Percentiles rank a stretch among this genome's conserved stretches.
phyloP scores from a whole-genome alignment of 2,797 vertebrate species.

The Lacerta bilineata region DNA sequence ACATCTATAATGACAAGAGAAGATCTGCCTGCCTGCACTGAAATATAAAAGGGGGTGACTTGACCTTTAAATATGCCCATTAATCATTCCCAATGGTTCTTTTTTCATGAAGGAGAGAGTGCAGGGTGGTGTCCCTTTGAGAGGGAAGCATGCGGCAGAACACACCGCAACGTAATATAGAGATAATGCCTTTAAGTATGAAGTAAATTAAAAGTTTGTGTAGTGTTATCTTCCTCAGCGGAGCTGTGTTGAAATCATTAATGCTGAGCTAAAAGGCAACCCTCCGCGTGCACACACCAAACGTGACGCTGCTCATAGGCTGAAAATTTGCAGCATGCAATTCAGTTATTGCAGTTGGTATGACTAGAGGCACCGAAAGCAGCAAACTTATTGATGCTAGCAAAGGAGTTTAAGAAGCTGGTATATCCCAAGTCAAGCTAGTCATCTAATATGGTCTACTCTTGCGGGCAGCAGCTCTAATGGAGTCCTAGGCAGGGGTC shows the following conservation, averaged over 20 bases:
- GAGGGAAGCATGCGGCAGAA: background rate
- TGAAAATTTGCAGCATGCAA: background rate
- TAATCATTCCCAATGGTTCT: slow-evolving; percentile 1
- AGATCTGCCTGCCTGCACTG: background rate
- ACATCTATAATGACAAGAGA: slow-evolving; percentile 5
- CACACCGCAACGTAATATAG: background rate
- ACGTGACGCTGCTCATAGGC: background rate
- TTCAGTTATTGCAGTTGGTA: background rate
- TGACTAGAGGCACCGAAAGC: background rate
- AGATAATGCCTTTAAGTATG: background rate
- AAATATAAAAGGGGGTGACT: background rate
- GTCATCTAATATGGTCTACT: too few species aligned
- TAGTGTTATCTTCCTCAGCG: background rate
- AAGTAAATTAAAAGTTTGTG: background rate
- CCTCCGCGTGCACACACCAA: background rate
- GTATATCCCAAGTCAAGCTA: too few species aligned
- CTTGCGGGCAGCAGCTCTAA: too few species aligned
- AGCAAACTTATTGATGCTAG: background rate
- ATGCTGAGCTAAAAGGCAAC: background rate
- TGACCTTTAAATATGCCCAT: slow-evolving; percentile 44
- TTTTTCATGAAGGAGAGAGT: background rate
- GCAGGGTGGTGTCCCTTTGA: background rate
- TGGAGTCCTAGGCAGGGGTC: too few species aligned
- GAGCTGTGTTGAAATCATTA: background rate
- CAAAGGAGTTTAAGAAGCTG: too few species aligned